Evolutionary conservation across 2,113 vertebrate genomes (phyloP).

Genomic region (Gambusia holbrooki): DNA sequence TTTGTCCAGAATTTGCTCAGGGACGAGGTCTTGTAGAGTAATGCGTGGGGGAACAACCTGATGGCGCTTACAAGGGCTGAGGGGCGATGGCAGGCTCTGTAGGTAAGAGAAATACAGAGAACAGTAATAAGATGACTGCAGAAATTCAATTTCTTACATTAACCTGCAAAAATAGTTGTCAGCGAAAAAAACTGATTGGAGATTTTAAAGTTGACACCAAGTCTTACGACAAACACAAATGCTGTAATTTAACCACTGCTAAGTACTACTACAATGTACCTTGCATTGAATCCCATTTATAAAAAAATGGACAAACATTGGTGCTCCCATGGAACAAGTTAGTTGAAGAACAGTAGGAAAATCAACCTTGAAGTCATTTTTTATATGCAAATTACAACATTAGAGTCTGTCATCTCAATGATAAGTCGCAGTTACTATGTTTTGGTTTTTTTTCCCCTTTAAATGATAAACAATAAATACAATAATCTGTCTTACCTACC

Average conservation of each 20-base stretch:
- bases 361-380: not conserved
- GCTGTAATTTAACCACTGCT: too few species aligned
- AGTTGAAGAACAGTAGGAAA: not conserved
- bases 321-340: not conserved
- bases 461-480: too few species aligned
- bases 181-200: not conserved
- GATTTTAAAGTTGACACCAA: not conserved
- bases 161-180: not conserved
- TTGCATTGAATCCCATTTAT: not conserved
- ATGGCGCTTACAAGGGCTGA: conserved; percentile 64
- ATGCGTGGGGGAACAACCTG: conserved; percentile 56
- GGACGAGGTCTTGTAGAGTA: conserved; percentile 63
- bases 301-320: not conserved
- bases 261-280: not conserved
- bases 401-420: too few species aligned
- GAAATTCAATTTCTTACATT: not conserved
- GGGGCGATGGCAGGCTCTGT: conserved; percentile 67
- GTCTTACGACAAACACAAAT: too few species aligned
- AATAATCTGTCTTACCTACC: too few species aligned
- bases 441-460: too few species aligned
- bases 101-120: not conserved
- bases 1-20: conserved; percentile 70
- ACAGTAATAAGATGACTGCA: not conserved
- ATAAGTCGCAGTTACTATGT: too few species aligned
- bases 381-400: too few species aligned